Evolutionary conservation across 2,888 invertebrate species (phyloP).

Genomic region (Lagria hirta): DNA sequence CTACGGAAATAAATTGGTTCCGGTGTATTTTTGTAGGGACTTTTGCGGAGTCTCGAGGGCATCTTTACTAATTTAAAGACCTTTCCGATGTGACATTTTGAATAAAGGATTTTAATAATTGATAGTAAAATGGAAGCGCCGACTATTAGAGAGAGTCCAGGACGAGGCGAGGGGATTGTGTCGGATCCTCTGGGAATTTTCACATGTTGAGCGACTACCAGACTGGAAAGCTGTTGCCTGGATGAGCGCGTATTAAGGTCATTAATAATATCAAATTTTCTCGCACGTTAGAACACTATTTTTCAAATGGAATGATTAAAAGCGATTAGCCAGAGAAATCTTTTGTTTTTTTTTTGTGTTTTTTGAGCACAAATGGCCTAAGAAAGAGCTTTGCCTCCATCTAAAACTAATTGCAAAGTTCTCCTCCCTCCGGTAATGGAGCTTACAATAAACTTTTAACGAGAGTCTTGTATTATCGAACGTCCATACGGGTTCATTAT

Average conservation of each 20-base stretch:
- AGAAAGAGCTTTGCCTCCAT: too few species aligned
- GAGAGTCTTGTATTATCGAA: conserved; percentile 13
- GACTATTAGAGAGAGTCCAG: conserved; percentile 25
- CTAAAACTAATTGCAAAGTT: conserved; percentile 16
- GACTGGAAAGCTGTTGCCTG: conserved; percentile 47
- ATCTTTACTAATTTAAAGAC: conserved; percentile 18
- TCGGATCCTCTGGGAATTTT: conserved; percentile 46
- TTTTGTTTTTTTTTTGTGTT: too few species aligned
- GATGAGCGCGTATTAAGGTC: conserved; percentile 45
- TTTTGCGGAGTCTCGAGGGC: conserved; percentile 1
- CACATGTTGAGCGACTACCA: conserved; percentile 49
- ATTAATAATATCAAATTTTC: conserved; percentile 41
- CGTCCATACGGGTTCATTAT: conserved; percentile 16
- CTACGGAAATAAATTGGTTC: not conserved
- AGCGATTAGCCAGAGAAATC: too few species aligned
- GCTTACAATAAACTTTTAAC: conserved; percentile 12
- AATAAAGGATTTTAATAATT: conserved; percentile 33
- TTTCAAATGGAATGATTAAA: conserved; percentile 37
- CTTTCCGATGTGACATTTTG: conserved; percentile 32
- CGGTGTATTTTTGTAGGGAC: not conserved
- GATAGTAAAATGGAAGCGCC: conserved; percentile 31
- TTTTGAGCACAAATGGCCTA: too few species aligned
- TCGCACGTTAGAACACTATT: conserved; percentile 39
- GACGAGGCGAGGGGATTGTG: conserved; percentile 35
- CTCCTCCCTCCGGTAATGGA: too few species aligned